phyloP scores from a whole-genome alignment of 1,140 invertebrate species.

The Mamestra configurata region DNA sequence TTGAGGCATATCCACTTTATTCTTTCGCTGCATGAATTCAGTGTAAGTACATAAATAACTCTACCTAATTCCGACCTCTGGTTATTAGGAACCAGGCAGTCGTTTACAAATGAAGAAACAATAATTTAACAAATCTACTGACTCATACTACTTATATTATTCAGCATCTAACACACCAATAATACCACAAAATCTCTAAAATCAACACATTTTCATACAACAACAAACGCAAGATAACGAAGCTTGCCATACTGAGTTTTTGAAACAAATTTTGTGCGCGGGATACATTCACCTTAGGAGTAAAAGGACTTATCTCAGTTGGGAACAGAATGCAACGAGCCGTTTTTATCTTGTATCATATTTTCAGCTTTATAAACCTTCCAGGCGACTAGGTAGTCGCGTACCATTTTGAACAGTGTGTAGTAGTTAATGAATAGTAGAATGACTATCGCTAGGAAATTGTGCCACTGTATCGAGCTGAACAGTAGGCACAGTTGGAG shows the following conservation, averaged over 20 bases:
- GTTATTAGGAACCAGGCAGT: no score
- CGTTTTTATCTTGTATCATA: conserved; percentile 90
- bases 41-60: no score
- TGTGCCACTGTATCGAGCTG: conserved; percentile 95
- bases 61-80: no score
- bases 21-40: no score
- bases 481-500: conserved; percentile 94
- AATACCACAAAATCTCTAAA: background rate
- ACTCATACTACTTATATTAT: background rate
- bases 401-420: conserved; percentile 95
- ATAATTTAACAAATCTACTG: conserved; percentile 1
- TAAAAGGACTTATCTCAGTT: conserved; percentile 49
- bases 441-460: conserved; percentile 94
- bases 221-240: background rate
- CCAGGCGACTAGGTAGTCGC: conserved; percentile 95
- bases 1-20: no score
- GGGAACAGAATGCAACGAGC: conserved; percentile 31
- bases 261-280: conserved; percentile 56
- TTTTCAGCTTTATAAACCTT: conserved; percentile 93
- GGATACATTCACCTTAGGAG: conserved; percentile 37
- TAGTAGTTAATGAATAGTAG: conserved; percentile 97
- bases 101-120: no score
- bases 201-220: conserved; percentile 8
- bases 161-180: background rate
- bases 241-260: background rate